Base-by-base conservation (phyloP, 2,888 invertebrate species). In the Meliscaeva auricollis region DNA sequence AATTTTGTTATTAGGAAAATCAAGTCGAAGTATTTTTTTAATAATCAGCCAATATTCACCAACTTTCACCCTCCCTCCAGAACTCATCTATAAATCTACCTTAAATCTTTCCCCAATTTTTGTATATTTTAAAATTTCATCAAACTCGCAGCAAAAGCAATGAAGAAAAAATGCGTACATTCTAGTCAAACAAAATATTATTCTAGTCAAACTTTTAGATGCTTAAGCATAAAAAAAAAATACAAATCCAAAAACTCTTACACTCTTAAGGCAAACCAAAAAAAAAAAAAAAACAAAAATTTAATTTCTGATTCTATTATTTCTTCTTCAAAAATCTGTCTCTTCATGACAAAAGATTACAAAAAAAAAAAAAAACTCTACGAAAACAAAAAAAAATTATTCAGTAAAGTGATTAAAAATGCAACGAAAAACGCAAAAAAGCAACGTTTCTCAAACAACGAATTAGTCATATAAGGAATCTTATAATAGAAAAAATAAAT, bases 371-470 rank as follows among this genome's bases (percentile, higher is more conserved):
- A 90, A 89, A 75, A 77, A 75, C 22, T 26, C 8, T 9, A n/a
- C n/a, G n/a, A n/a, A 60, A 54, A 52, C 11, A n/a, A 80, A 75
- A 41, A 60, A 58, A 58, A 78, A 62, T 91, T 91, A 89, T 90
- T 89, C 87, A 89, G 91, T 88, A 90, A 89, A 90, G 89, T 90
- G 90, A 89, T 87, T 88, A 87, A 88, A 89, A 88, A 89, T 87
- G 88, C 88, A 89, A 89, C 88, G 88, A 88, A 88, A 78, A 88
- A 89, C 88, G 88, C 89, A 89, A 88, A 89, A 88, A 91, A 91
- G 92, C 92, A 92, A 92, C 90, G 92, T 92, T 92, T 92, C 92
- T 90, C 90, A 92, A 89, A 92, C 92, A 92, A 92, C 92, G 92
- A 92, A 92, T 90, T 92, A 92, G 91, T 89, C 88, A 73, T 91